Conservation (phyloP, 2,113 vertebrate genomes). For the Hirundichthys speculiger region DNA sequence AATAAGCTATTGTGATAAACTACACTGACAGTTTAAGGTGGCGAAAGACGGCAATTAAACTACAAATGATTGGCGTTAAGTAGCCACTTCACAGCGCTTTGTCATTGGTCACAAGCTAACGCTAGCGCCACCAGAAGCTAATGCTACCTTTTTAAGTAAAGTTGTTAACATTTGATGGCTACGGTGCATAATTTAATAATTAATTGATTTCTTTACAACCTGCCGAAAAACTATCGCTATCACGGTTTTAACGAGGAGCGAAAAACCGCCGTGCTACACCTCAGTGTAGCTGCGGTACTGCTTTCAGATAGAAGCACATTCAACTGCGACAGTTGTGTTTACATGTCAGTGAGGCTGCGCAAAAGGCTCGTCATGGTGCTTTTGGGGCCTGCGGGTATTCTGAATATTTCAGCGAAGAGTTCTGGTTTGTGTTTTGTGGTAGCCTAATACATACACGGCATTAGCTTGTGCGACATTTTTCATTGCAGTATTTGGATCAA, state of each 20-base stretch:
- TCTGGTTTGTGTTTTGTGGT: too few species aligned
- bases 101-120: slow-evolving; percentile 39
- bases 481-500: too few species aligned
- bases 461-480: too few species aligned
- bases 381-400: background rate
- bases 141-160: background rate
- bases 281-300: background rate
- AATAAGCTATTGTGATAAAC: background rate
- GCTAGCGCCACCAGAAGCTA: slow-evolving; percentile 19
- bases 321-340: slow-evolving; percentile 71
- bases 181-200: background rate
- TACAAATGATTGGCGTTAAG: background rate
- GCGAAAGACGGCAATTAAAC: background rate
- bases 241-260: too few species aligned
- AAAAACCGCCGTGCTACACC: background rate
- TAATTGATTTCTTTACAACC: fast-evolving
- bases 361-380: background rate
- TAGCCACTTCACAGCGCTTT: slow-evolving; percentile 27
- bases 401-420: background rate
- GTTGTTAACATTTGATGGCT: background rate
- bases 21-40: background rate
- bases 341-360: slow-evolving; percentile 78
- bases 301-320: slow-evolving; percentile 12
- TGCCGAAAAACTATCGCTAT: background rate
- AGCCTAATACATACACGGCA: too few species aligned